phyloP scores from a whole-genome alignment of 35 echinoderm and acorn worm genomes.

The Anneissia japonica region DNA sequence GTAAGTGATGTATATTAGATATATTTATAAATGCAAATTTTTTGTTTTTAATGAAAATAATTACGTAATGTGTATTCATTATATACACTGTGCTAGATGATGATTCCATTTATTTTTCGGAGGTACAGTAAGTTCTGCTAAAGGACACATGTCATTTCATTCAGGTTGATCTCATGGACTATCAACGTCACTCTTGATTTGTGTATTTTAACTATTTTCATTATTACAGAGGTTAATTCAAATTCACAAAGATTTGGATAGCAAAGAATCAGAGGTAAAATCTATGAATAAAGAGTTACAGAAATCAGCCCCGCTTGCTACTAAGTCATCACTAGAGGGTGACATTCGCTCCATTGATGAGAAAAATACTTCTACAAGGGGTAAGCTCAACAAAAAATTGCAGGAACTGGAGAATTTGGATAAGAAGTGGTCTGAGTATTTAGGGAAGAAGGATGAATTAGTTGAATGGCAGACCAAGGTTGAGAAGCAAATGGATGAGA shows the following conservation, averaged over 20 bases:
- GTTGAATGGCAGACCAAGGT: constrained; percentile 35
- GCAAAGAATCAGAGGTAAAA: neutral
- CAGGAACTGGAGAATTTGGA: constrained; percentile 7
- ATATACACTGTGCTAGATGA: too few relatives aligned
- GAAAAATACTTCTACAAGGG: neutral
- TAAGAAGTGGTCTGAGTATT: constrained; percentile 28
- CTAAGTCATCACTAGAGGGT: constrained; percentile 3
- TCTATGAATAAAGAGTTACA: constrained; percentile 17
- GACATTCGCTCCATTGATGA: constrained; percentile 7
- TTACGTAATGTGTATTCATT: too few relatives aligned
- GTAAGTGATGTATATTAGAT: too few relatives aligned
- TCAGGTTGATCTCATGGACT: too few relatives aligned
- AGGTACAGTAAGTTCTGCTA: too few relatives aligned
- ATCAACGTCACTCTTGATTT: too few relatives aligned
- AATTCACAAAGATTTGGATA: neutral
- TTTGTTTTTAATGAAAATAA: too few relatives aligned
- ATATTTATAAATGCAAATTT: too few relatives aligned
- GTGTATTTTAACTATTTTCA: too few relatives aligned
- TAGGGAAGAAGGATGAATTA: constrained; percentile 11
- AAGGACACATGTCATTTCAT: too few relatives aligned
- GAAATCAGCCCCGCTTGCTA: neutral
- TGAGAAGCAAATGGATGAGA: constrained; percentile 23
- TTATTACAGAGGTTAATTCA: neutral
- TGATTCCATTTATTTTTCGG: too few relatives aligned
- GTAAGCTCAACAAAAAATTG: constrained; percentile 23